These are phyloP conservation scores for Stegodyphus dumicola DNA, from an alignment of 1,140 invertebrate species.

Conservation along the genomic window DNA sequence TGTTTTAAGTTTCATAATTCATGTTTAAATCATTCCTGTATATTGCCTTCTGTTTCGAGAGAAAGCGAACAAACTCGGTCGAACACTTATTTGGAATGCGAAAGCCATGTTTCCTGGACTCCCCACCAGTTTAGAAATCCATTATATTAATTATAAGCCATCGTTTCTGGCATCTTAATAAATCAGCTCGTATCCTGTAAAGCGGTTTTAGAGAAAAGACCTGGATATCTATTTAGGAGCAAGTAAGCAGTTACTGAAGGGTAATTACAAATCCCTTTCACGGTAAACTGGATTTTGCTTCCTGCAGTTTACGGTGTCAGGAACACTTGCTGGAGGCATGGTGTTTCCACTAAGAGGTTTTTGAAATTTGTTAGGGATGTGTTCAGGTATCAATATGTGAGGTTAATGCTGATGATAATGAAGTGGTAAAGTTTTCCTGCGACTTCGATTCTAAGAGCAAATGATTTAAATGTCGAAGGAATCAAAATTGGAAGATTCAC, in stretches of 20 bases:
- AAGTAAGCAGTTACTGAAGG: slow-evolving; percentile 46
- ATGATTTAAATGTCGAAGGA: too few relatives aligned
- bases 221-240: slow-evolving; percentile 32
- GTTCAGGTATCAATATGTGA: background rate
- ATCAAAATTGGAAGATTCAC: too few relatives aligned
- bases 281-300: slow-evolving; percentile 47
- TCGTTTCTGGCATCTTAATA: slow-evolving; percentile 49
- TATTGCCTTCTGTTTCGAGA: background rate
- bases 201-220: slow-evolving; percentile 22
- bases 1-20: background rate
- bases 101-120: slow-evolving; percentile 28
- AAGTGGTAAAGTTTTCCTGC: too few relatives aligned
- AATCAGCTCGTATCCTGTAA: slow-evolving; percentile 49
- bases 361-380: background rate
- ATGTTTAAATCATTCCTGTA: background rate
- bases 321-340: slow-evolving; percentile 36
- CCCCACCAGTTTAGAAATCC: slow-evolving; percentile 48
- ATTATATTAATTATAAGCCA: slow-evolving; percentile 58
- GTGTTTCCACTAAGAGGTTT: slow-evolving; percentile 28
- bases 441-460: too few relatives aligned
- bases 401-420: background rate
- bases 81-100: slow-evolving; percentile 8
- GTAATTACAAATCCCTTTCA: slow-evolving; percentile 50
- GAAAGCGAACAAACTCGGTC: background rate
- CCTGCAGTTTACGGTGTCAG: slow-evolving; percentile 27